Evolutionary conservation across 2,888 invertebrate genomes (phyloP), one percentile per base, ranked within the genome.

Genomic region (Mechanitis mazaeus): DNA sequence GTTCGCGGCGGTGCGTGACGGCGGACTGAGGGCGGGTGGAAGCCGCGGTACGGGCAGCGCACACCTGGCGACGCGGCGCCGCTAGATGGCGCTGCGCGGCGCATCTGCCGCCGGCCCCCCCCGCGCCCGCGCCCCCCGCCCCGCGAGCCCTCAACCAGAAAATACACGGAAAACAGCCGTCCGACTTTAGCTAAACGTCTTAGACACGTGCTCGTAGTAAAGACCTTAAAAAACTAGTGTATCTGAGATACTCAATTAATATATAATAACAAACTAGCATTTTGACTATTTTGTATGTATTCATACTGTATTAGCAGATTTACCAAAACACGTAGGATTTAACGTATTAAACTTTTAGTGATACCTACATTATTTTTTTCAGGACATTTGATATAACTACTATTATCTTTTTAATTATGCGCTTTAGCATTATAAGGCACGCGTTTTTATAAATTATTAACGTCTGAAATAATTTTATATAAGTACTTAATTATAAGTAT

Each of bases 81-180:
- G 80, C 83, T 81, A 89, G 89, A 89, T 89, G 89, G 89, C 88
- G 88, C 80, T 88, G 87, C 75, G 82, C 81, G 87, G 82, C 87
- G 87, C 89, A 89, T 87, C 89, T 89, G 87, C 85, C 86, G 78
- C 70, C 71, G 72, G 66, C 68, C 70, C 69, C 67, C 73, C 67
- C 77, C 68, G 76, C 75, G 72, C 74, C 77, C 79, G 71, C 74
- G 61, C 74, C 54, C 67, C 65, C 69, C 70, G 61, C 71, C 69
- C 60, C 71, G 65, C 74, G 66, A 72, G 69, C 75, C 71, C 72
- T 77, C 77, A 81, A 84, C 78, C 86, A 87, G 85, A 86, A 86
- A 86, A 87, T 84, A 84, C 81, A 87, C 80, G 85, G 85, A 87
- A 86, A 85, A 88, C 86, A 84, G 81, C 78, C 80, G 81, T 76